A percentile compares a stretch with the other conserved stretches of the same genome.
Evolutionary conservation across 2,888 invertebrate species (phyloP).

Genomic region (Abscondita cerata): DNA sequence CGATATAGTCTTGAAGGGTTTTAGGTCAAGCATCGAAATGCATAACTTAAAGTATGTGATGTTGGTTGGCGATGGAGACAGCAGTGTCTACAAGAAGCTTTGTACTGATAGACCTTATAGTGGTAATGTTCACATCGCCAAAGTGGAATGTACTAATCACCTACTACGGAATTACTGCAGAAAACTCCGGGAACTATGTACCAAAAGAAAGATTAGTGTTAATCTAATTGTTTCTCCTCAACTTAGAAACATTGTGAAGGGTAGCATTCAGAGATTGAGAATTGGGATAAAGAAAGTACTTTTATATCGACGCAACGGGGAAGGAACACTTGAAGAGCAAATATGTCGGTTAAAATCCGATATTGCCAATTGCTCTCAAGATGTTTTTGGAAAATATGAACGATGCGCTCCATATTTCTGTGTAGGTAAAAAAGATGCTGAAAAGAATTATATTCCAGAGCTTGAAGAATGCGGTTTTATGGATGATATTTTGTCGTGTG

Average conservation of each 20-base stretch:
- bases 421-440: background rate
- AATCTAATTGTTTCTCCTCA: background rate
- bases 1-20: background rate
- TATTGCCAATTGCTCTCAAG: background rate
- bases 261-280: background rate
- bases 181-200: background rate
- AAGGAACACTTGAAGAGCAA: background rate
- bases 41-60: background rate
- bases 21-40: background rate
- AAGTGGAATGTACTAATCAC: background rate
- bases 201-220: background rate
- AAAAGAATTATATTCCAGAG: background rate
- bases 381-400: background rate
- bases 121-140: background rate
- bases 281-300: background rate
- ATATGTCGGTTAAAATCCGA: background rate
- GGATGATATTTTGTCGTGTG: background rate
- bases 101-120: background rate
- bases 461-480: background rate
- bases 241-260: background rate
- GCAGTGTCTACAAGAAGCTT: background rate
- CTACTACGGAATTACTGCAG: background rate
- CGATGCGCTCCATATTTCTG: background rate
- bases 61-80: background rate
- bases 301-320: background rate